These are phyloP conservation scores for Zaprionus ornatus DNA, from an alignment of 1,140 invertebrate genomes.

Conservation along the genomic window DNA sequence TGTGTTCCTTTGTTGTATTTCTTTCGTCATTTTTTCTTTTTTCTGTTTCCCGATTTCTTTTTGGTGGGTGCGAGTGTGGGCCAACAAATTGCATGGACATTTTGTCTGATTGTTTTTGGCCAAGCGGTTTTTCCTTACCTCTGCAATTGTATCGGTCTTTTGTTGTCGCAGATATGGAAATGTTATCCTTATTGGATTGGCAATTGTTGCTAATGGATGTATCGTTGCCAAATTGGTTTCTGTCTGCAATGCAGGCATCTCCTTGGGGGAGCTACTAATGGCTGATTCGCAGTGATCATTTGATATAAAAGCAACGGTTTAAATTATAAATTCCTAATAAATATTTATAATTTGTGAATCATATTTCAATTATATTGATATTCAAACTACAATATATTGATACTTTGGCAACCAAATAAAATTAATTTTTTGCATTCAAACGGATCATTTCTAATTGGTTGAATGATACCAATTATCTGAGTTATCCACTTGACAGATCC, in stretches of 20 bases:
- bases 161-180: slow-evolving; percentile 15
- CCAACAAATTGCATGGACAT: slow-evolving; percentile 37
- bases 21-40: slow-evolving; percentile 2
- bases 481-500: too few species aligned
- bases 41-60: not conserved
- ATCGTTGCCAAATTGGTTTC: not conserved
- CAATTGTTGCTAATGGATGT: slow-evolving; percentile 16
- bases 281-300: not conserved
- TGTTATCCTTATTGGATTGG: slow-evolving; percentile 16
- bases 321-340: too few species aligned
- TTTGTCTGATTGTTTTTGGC: slow-evolving; percentile 18
- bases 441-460: too few species aligned
- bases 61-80: slow-evolving; percentile 15
- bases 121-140: slow-evolving; percentile 21
- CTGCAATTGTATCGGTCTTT: not conserved
- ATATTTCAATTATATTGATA: too few species aligned
- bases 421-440: too few species aligned
- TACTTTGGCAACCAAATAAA: too few species aligned
- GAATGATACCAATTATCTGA: too few species aligned
- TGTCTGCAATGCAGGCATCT: not conserved
- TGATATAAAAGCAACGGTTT: not conserved
- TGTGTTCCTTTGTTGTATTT: slow-evolving; percentile 28
- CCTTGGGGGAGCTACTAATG: not conserved
- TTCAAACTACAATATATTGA: too few species aligned
- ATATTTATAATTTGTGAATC: too few species aligned